Base-by-base conservation (phyloP, 2,797 vertebrate species). In the Todus mexicanus region DNA sequence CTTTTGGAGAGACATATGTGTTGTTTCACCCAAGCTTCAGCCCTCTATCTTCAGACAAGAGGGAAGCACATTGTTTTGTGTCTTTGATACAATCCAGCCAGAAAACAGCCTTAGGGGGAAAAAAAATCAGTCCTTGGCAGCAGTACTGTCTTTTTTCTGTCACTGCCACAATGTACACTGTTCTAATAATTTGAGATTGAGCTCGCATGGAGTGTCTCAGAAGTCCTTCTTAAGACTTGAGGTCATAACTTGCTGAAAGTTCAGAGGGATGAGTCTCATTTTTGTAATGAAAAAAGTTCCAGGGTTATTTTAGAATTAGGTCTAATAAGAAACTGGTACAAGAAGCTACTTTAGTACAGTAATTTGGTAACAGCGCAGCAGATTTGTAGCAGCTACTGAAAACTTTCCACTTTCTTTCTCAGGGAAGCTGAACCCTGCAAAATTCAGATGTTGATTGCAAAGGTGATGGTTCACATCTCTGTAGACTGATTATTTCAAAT, bases 271-370 rank as follows among this genome's bases (percentile, higher is more conserved):
- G 70, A 93, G 63, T 93, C 92, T 96, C 91, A 89, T 86, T 96
- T 96, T 91, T 9, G 4, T 95, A 87, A 94, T 92, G 89, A 91
- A 83, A 69, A 87, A 85, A 92, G 73, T 95, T 89, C 47, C 83
- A 94, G 92, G 91, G 85, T 95, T 95, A 96, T 96, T 96, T 96
- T 96, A 63, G 94, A 96, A 96, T 88, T 96, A 95, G 96, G 96
- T 96, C 96, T 96, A 72, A 89, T 56, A 78, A 87, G 92, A 96
- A 96, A 96, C 89, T 96, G 96, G 96, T 96, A 94, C 96, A 96
- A 90, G 89, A 87, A 94, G 76, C 87, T 90, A 81, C 94, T 93
- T 92, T 15, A 83, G 84, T 72, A 37, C 87, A 85, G 75, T 77
- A 66, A 90, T 93, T 90, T 77, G 69, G 72, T 80, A 84, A 64